A percentile compares a stretch with the other conserved stretches of the same genome.
Evolutionary conservation across 2,888 invertebrate genomes (phyloP).

Genomic region (Aporophyla nigra): DNA sequence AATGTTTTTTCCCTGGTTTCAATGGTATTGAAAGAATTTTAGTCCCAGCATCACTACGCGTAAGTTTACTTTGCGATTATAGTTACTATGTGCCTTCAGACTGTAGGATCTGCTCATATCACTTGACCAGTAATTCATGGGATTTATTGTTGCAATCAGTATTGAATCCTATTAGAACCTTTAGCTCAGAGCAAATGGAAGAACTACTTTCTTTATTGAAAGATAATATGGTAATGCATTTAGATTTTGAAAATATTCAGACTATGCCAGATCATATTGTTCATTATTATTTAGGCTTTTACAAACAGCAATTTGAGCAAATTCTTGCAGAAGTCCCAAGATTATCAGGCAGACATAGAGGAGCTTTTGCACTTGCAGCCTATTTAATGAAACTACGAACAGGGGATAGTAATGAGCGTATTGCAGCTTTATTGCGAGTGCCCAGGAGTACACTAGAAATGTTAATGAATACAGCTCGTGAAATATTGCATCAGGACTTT

Average conservation of each 20-base stretch:
- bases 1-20: slow-evolving; percentile 10
- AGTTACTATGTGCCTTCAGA: slow-evolving; percentile 23
- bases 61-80: slow-evolving; percentile 14
- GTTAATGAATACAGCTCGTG: slow-evolving; percentile 1
- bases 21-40: slow-evolving; percentile 5
- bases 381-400: neutral
- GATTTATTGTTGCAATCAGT: slow-evolving; percentile 14
- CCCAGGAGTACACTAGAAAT: slow-evolving; percentile 6
- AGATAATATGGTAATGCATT: slow-evolving; percentile 15
- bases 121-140: slow-evolving; percentile 24
- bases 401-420: slow-evolving; percentile 19
- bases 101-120: slow-evolving; percentile 23
- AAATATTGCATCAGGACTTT: slow-evolving; percentile 6
- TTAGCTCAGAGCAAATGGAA: neutral
- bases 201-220: neutral
- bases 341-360: neutral
- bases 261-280: too few relatives aligned
- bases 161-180: neutral
- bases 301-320: neutral
- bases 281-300: slow-evolving; percentile 6
- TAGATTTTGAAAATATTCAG: slow-evolving; percentile 6
- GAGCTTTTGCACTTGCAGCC: neutral
- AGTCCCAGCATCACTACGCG: neutral
- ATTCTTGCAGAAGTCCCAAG: slow-evolving; percentile 6
- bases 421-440: slow-evolving; percentile 11